These are phyloP conservation scores for Acanthaster planci DNA, from an alignment of 35 echinoderm and acorn worm genomes.

Conservation along the genomic window DNA sequence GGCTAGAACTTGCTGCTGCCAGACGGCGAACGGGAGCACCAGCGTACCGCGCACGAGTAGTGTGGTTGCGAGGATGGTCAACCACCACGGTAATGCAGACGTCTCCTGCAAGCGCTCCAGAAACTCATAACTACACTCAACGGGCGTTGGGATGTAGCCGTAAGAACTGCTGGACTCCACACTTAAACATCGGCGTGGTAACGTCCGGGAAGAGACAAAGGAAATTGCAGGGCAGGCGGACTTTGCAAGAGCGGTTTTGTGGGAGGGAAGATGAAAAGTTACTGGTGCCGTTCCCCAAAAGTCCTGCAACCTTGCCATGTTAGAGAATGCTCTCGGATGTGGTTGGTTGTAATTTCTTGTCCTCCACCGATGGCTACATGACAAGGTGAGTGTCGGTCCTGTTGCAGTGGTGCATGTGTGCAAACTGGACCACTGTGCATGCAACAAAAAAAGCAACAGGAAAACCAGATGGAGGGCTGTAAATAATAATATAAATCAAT, in stretches of 20 bases:
- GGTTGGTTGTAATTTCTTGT: not conserved
- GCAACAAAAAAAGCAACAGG: no score
- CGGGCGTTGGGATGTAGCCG: constrained; percentile 74
- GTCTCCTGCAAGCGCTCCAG: constrained; percentile 75
- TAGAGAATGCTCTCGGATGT: not conserved
- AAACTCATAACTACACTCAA: constrained; percentile 76
- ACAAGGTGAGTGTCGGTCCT: not conserved
- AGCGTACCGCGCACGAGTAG: constrained; percentile 54
- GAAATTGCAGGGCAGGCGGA: not conserved
- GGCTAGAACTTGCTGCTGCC: constrained; percentile 72
- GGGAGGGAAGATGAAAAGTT: not conserved
- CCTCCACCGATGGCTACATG: not conserved
- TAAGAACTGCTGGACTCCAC: not conserved
- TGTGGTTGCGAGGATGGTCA: constrained; percentile 71
- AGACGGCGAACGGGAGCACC: constrained; percentile 67
- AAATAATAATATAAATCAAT: no score
- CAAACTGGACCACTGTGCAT: no score
- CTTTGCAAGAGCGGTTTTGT: not conserved
- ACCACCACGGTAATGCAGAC: constrained; percentile 77
- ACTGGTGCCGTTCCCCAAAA: not conserved
- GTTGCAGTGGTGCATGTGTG: no score
- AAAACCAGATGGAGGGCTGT: no score
- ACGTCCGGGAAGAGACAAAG: not conserved
- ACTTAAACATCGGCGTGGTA: not conserved
- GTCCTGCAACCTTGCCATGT: not conserved